Percentiles rank a stretch among this genome's conserved stretches.
Conservation (phyloP, 2,797 vertebrate species). For the Syndactyla subalaris region DNA sequence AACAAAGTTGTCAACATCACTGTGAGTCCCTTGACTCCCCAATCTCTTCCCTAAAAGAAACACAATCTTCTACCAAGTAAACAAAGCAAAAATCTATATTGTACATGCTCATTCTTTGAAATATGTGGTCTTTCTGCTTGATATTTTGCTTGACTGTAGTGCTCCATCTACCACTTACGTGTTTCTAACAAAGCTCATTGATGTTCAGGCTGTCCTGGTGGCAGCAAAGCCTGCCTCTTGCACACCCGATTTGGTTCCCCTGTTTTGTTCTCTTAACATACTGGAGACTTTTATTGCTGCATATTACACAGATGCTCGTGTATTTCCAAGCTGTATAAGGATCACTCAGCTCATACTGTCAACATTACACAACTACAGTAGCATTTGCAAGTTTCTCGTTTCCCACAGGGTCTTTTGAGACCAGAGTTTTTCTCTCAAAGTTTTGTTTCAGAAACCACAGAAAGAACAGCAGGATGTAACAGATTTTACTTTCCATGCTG, state of each 20-base stretch:
- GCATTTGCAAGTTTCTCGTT: conserved; percentile 70
- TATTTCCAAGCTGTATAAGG: conserved; percentile 62
- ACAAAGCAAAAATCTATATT: background rate
- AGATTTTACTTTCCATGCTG: conserved; percentile 65
- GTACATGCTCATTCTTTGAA: background rate
- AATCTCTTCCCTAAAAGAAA: background rate
- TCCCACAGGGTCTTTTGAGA: conserved; percentile 74
- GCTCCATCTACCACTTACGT: background rate
- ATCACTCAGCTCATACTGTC: conserved; percentile 65
- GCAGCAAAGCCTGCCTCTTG: background rate
- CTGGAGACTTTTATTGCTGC: conserved; percentile 8
- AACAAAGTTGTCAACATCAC: background rate
- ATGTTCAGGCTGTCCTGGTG: background rate
- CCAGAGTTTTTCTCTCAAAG: conserved; percentile 68
- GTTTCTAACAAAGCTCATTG: background rate
- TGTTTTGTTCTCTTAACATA: background rate
- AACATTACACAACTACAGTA: conserved; percentile 75
- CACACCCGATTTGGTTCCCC: background rate
- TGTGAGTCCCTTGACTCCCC: background rate
- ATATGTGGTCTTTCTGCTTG: background rate
- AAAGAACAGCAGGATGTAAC: conserved; percentile 65
- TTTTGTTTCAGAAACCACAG: conserved; percentile 78
- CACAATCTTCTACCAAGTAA: background rate
- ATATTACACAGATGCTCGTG: background rate
- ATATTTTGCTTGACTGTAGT: background rate